Base-by-base conservation (phyloP, 2,797 vertebrate genomes). In the Catharus ustulatus region DNA sequence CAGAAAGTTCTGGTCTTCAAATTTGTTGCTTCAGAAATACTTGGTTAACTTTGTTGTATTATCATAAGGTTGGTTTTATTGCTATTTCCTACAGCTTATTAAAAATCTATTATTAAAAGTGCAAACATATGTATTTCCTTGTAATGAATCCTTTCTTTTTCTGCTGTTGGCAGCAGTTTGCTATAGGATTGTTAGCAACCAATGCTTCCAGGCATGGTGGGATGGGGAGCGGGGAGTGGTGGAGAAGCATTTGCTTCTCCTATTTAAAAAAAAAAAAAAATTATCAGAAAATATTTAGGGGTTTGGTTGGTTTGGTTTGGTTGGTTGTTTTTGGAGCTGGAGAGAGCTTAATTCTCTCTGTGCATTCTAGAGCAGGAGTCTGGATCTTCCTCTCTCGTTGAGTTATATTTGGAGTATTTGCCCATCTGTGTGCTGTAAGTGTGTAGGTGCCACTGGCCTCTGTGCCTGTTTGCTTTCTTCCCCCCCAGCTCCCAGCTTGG, bases 21-120 rank as follows among this genome's bases (percentile, higher is more conserved):
- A 69, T 90, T 54, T 86, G 13, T 95, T 92, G 59, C 69, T 84
- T 95, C 64, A 94, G 85, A 80, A 90, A 63, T 82, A 67, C 32
- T 79, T 93, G 17, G 48, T 94, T 92, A 68, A 81, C 26, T 74
- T 83, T 14, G 52, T 73, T 84, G 24, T 69, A 17, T 84, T 91
- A 78, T 32, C 27, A 4, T 66, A 64, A 82, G n/a, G 30, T 66
- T 89, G 59, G 5, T 52, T 85, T 93, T 87, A 82, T 89, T 79
- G 71, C 74, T 80, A 9, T 72, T 89, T 89, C 52, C 42, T 78
- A 38, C 71, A 79, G 27, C 69, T 79, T 54, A 79, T 84, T 90
- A 81, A 74, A 80, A 74, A 84, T 34, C 15, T 68, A 1, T 49
- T 72, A 83, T 48, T 87, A 51, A 54, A 91, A 91, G 73, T 40